Percentiles rank a stretch among this genome's conserved stretches.
Conservation (phyloP, 2,888 invertebrate species). For the Drosophila austrosaltans region DNA sequence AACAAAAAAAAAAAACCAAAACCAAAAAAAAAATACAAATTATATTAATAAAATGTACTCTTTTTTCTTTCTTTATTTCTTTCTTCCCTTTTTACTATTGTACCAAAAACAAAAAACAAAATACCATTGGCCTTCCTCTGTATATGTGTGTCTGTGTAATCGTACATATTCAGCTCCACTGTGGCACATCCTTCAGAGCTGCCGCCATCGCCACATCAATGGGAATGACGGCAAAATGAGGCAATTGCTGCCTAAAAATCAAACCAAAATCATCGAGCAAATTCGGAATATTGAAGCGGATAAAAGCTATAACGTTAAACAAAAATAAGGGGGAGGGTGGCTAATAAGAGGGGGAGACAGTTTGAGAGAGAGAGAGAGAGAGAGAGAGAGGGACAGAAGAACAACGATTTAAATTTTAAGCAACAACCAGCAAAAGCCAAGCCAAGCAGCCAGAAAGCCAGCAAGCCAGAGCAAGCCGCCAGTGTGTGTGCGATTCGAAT, state of each 20-base stretch:
- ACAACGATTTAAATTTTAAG: constrained; percentile 46
- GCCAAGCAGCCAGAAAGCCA: constrained; percentile 7
- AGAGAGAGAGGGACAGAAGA: constrained; percentile 26
- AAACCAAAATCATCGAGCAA: constrained; percentile 38
- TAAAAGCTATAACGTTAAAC: neutral
- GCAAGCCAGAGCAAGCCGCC: constrained; percentile 9
- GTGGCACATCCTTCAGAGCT: constrained; percentile 99
- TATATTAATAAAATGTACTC: constrained; percentile 4
- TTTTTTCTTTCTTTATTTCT: constrained; percentile 14
- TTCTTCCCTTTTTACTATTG: neutral
- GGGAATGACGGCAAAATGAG: constrained; percentile 92
- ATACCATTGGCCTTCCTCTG: neutral
- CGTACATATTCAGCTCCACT: constrained; percentile 89
- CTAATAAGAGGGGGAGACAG: neutral
- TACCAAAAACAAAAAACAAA: neutral
- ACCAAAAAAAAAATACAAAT: constrained; percentile 14
- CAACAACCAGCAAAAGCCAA: constrained; percentile 35
- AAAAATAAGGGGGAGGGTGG: too few species aligned
- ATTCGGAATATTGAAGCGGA: constrained; percentile 1
- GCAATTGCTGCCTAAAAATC: constrained; percentile 84
- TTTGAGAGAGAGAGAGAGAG: neutral
- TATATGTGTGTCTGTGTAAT: neutral
- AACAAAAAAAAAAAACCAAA: neutral
- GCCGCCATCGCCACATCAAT: constrained; percentile 98
- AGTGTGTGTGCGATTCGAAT: constrained; percentile 46